These are phyloP conservation scores for Pachliopta kotzebuea DNA, from an alignment of 2,888 invertebrate species.

Conservation along the genomic window DNA sequence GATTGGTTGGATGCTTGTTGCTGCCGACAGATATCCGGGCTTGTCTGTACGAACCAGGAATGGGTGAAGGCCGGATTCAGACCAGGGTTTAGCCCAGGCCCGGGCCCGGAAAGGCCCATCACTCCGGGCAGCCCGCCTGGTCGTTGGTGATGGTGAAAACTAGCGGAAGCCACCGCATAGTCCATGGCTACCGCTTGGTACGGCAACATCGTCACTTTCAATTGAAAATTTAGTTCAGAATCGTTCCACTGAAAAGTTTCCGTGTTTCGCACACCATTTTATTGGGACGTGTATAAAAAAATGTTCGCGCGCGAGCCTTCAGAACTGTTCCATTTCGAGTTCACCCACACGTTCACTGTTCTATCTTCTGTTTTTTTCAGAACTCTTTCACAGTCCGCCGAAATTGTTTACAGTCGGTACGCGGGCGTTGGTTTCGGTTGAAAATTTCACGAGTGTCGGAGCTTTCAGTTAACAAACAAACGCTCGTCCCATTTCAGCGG, in stretches of 20 bases:
- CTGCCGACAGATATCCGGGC: slow-evolving; percentile 95
- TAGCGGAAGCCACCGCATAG: slow-evolving; percentile 83
- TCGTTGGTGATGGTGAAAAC: slow-evolving; percentile 77
- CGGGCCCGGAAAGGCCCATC: slow-evolving; percentile 80
- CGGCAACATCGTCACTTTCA: slow-evolving; percentile 85
- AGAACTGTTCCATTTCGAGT: slow-evolving; percentile 47
- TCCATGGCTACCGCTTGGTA: slow-evolving; percentile 95
- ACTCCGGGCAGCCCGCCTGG: slow-evolving; percentile 76
- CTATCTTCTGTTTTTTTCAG: slow-evolving; percentile 17
- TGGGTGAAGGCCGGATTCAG: slow-evolving; percentile 91
- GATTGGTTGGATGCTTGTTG: slow-evolving; percentile 86
- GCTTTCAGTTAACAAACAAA: slow-evolving; percentile 61
- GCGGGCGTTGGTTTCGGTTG: slow-evolving; percentile 24
- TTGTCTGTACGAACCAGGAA: slow-evolving; percentile 95
- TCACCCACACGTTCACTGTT: slow-evolving; percentile 31
- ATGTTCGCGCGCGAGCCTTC: slow-evolving; percentile 34
- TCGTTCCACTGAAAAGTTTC: slow-evolving; percentile 45
- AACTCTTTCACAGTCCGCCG: slow-evolving; percentile 28
- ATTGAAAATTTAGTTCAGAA: slow-evolving; percentile 37
- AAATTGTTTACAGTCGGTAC: slow-evolving; percentile 30
- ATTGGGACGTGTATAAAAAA: slow-evolving; percentile 36
- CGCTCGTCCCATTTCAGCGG: slow-evolving; percentile 63
- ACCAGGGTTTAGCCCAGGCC: slow-evolving; percentile 73
- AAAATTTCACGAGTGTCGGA: slow-evolving; percentile 41
- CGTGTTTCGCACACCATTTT: slow-evolving; percentile 53